Conservation (phyloP, 2,888 invertebrate genomes). For the Caenorhabditis sp. region DNA sequence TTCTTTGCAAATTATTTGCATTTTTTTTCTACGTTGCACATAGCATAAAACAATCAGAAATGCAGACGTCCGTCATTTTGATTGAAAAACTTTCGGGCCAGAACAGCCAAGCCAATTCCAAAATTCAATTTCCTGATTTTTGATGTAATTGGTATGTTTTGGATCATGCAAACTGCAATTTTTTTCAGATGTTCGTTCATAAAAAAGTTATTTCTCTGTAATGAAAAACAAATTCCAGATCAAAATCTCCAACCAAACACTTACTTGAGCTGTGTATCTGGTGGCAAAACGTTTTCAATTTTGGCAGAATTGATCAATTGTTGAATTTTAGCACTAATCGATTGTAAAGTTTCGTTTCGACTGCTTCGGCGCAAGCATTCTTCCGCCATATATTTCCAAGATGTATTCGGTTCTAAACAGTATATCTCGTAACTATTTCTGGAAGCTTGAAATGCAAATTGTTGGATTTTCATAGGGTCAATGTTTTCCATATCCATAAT, state of each 20-base stretch:
- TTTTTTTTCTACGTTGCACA: no score
- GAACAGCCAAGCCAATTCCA: no score
- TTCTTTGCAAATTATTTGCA: no score
- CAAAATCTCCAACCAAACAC: no score
- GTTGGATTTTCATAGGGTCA: slow-evolving; percentile 1
- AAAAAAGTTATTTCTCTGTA: no score
- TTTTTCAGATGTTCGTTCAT: no score
- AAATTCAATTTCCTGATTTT: no score
- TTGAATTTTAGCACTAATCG: background rate
- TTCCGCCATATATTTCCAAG: slow-evolving; percentile 11
- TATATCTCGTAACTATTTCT: slow-evolving; percentile 9
- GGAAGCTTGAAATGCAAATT: background rate
- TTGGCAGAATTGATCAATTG: background rate
- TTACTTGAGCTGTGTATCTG: background rate
- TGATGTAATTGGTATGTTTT: no score
- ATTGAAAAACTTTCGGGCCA: no score
- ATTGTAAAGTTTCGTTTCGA: background rate
- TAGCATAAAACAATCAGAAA: no score
- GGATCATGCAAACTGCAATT: background rate
- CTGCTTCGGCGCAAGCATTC: slow-evolving; percentile 1
- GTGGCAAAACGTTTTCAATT: background rate
- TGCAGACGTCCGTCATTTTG: no score
- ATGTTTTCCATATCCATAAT: slow-evolving; percentile 14
- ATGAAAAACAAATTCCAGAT: no score
- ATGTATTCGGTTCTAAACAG: slow-evolving; percentile 17